phyloP scores from a whole-genome alignment of 2,888 invertebrate species.

The Tinea pellionella region DNA sequence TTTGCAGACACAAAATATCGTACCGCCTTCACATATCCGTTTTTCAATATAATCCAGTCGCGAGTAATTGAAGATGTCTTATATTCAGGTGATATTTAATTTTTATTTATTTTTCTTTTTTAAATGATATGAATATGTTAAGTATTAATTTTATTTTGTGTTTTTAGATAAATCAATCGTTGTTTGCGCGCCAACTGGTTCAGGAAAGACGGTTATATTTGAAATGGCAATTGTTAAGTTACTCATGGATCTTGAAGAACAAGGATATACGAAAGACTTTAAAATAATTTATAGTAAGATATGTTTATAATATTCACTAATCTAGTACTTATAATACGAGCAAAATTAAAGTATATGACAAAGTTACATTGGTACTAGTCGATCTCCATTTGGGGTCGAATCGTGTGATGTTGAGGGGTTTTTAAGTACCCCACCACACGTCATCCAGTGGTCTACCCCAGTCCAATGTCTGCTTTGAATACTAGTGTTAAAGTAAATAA shows the following conservation, averaged over 20 bases:
- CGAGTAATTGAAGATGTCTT: slow-evolving; percentile 75
- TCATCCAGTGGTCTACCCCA: no score
- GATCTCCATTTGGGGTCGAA: no score
- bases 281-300: slow-evolving; percentile 81
- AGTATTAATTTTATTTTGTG: background rate
- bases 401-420: no score
- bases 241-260: slow-evolving; percentile 64
- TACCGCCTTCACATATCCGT: slow-evolving; percentile 68
- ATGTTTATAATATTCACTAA: slow-evolving; percentile 9
- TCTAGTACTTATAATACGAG: slow-evolving; percentile 5
- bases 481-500: no score
- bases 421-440: no score
- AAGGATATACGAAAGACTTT: slow-evolving; percentile 47
- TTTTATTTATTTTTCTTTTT: slow-evolving; percentile 14
- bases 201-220: slow-evolving; percentile 86
- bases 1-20: slow-evolving; percentile 64
- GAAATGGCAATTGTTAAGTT: slow-evolving; percentile 81
- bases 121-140: background rate
- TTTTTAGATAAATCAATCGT: slow-evolving; percentile 75
- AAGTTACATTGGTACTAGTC: no score
- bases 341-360: no score
- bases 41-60: slow-evolving; percentile 81
- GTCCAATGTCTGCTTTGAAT: no score
- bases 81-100: slow-evolving; percentile 62
- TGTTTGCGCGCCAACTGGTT: slow-evolving; percentile 84